These are phyloP conservation scores for Aleiodes sp. DNA, from an alignment of 1,140 invertebrate genomes.

Conservation along the genomic window DNA sequence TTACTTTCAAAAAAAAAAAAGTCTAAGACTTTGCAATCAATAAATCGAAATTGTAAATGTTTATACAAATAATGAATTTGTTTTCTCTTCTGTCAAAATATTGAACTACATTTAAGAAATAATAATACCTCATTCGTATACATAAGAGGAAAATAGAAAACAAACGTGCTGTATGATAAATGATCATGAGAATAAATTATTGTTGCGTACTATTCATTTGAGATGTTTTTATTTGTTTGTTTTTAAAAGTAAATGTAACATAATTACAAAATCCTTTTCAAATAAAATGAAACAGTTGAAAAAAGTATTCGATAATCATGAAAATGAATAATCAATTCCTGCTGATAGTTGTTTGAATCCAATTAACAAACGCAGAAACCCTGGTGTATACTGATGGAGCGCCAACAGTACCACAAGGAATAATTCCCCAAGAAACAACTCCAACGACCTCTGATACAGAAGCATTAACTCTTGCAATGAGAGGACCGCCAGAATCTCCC, in stretches of 20 bases:
- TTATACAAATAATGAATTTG: not conserved
- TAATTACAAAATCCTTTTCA: not conserved
- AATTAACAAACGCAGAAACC: constrained; percentile 69
- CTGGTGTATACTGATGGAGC: constrained; percentile 77
- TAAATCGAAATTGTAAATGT: not conserved
- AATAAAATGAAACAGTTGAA: not conserved
- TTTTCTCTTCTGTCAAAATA: not conserved
- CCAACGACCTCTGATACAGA: constrained; percentile 65
- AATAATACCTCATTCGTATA: not conserved
- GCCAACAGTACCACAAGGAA: constrained; percentile 73
- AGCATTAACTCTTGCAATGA: constrained; percentile 59
- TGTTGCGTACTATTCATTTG: constrained; percentile 26
- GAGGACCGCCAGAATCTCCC: constrained; percentile 76
- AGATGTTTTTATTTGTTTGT: not conserved
- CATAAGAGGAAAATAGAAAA: not conserved
- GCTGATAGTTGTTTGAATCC: constrained; percentile 45
- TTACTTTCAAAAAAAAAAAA: too few relatives aligned
- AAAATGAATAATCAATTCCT: not conserved
- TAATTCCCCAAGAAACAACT: constrained; percentile 80
- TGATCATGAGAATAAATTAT: constrained; percentile 35
- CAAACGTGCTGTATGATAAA: constrained; percentile 18
- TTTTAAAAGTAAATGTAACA: not conserved
- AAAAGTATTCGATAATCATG: not conserved
- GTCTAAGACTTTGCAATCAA: too few relatives aligned
- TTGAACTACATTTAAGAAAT: not conserved